Base-by-base conservation (phyloP, 2,888 invertebrate species). In the Linyphia triangularis region DNA sequence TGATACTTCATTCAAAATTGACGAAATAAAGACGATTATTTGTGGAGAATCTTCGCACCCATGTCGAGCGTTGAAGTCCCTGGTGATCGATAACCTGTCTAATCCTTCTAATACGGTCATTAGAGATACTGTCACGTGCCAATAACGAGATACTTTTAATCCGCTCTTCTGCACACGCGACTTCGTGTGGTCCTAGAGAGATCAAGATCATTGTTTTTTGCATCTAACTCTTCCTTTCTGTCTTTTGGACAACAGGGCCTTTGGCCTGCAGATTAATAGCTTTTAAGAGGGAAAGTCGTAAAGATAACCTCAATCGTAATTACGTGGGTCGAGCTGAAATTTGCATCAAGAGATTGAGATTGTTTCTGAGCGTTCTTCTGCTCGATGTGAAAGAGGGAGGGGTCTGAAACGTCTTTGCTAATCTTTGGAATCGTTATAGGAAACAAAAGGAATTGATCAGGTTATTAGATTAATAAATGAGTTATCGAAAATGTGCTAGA, bases 131-230 rank as follows among this genome's bases (percentile, higher is more conserved):
- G 61, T 61, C 82, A 63, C 61, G 82, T 59, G 70, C 72, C 28
- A 63, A 26, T n/a, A 28, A 13, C n/a, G 51, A 24, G 72, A 37
- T 61, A 26, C n/a, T 5, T 63, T 22, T 72, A 82, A 82, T 72
- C 72, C 72, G n/a, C 30, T 63, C 40, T 59, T 70, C 28, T 24
- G n/a, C 19, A 72, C 72, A 72, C 70, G 82, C 72, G 40, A 72
- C 19, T 1, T 43, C 70, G 61, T 61, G 79, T 67, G 67, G 7
- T 65, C 24, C 77, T 43, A 24, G 19, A 43, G n/a, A 7, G 24
- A n/a, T 7, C 22, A 22, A 22, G 26, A n/a, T 63, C 59, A 75
- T 75, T 75, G 75, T 75, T 61, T 75, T 30, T 16, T n/a, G 6
- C n/a, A 1, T 26, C 30, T 28, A 28, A 61, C 5, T 30, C 28